Evolutionary conservation across 1,140 invertebrate species (phyloP).

Genomic region (Pseudoatta argentina): DNA sequence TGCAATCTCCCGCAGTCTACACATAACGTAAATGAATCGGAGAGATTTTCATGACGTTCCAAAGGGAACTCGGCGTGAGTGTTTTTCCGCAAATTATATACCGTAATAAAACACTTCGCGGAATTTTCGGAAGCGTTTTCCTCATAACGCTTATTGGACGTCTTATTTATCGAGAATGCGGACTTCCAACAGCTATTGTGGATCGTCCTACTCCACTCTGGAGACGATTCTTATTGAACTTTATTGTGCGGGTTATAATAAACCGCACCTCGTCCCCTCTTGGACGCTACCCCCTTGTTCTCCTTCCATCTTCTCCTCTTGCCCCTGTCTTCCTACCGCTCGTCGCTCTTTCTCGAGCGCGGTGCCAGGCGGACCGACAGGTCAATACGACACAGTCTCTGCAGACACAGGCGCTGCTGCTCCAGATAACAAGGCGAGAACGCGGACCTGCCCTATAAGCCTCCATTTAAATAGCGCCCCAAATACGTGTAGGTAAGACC

Average conservation of each 20-base stretch:
- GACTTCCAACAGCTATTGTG: conserved; percentile 29
- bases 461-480: conserved; percentile 81
- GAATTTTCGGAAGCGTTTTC: conserved; percentile 1
- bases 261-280: conserved; percentile 44
- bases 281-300: conserved; percentile 31
- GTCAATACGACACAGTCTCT: conserved; percentile 83
- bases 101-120: background rate
- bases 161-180: conserved; percentile 41
- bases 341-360: conserved; percentile 72
- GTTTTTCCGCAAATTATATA: conserved; percentile 28
- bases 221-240: conserved; percentile 63
- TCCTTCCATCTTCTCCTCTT: conserved; percentile 45
- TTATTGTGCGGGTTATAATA: conserved; percentile 68
- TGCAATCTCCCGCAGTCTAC: background rate
- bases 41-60: background rate
- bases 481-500: conserved; percentile 70
- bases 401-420: conserved; percentile 81
- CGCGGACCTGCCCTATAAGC: conserved; percentile 80
- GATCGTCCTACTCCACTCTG: conserved; percentile 46
- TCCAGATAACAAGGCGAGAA: conserved; percentile 82
- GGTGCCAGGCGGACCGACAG: conserved; percentile 78
- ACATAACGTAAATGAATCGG: background rate
- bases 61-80: background rate
- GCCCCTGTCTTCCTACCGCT: conserved; percentile 17
- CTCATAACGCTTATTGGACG: conserved; percentile 32